These are phyloP conservation scores for Amiota mariae DNA, from an alignment of 2,888 invertebrate genomes.

Conservation along the genomic window DNA sequence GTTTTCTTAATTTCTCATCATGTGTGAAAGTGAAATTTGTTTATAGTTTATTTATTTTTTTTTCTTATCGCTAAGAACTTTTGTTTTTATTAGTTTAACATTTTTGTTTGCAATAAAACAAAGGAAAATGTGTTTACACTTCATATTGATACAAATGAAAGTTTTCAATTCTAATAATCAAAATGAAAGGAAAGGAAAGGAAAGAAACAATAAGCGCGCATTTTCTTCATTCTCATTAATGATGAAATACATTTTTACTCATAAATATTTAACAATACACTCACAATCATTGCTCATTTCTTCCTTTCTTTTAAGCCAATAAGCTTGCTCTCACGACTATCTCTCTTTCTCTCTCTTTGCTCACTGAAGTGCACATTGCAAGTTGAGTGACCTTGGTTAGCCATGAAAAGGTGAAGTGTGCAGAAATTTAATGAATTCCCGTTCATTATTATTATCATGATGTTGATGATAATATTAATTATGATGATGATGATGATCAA, in stretches of 20 bases:
- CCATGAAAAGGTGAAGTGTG: background rate
- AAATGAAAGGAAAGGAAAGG: too few species aligned
- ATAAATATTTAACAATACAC: background rate
- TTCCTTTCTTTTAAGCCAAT: background rate
- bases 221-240: slow-evolving; percentile 9
- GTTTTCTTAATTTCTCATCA: background rate
- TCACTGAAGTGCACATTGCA: slow-evolving; percentile 37
- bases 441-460: slow-evolving; percentile 1
- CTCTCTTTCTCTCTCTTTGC: background rate
- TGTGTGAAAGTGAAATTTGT: slow-evolving; percentile 14
- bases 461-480: slow-evolving; percentile 6
- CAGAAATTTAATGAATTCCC: slow-evolving; percentile 19
- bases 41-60: slow-evolving; percentile 4
- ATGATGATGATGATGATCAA: background rate
- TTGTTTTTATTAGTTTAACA: slow-evolving; percentile 8
- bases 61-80: slow-evolving; percentile 10
- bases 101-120: background rate
- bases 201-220: background rate
- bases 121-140: background rate
- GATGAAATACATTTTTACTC: slow-evolving; percentile 1
- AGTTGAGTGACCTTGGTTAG: slow-evolving; percentile 62
- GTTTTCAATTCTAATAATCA: too few species aligned
- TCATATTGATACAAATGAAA: too few species aligned
- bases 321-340: too few species aligned
- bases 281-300: background rate